Evolutionary conservation across 1,140 invertebrate species (phyloP), one percentile per base, ranked within the genome.

Genomic region (Macrosteles quadrilineatus): DNA sequence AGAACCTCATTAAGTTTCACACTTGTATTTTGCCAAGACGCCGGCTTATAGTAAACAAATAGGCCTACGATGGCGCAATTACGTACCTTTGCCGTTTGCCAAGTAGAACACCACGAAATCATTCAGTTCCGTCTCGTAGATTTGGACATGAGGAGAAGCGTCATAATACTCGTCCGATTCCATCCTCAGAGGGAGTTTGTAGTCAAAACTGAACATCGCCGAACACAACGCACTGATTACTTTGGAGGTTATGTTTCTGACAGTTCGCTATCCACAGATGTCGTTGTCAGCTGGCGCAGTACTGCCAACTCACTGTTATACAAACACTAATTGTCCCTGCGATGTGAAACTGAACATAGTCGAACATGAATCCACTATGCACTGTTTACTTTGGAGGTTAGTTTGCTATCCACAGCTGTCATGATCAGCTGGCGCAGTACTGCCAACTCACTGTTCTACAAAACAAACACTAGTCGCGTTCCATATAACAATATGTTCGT

Each of bases 101-200:
- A 79, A 75, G 70, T 83, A 84, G 72, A 81, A 79, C 4, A 82
- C 81, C n/a, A 82, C 76, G 57, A 80, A 84, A 68, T 83, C 79
- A 3, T 73, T 71, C 31, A 76, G 74, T 36, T 80, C 71, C 36
- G 75, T 80, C 72, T 82, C 79, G 36, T 77, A 79, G 27, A 84
- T 82, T 11, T 77, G 73, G 32, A 83, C 76, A n/a, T n/a, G n/a
- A 2, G 77, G 70, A 12, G 79, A 76, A 66, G 82, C 80, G 21
- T 83, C 80, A 11, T 66, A 66, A 23, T 59, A 21, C 6, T 43
- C 32, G n/a, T 66, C 63, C 17, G 63, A 45, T 12, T 2, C 9
- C 2, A 17, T 43, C 36, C 63, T 43, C 6, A 66, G 3, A 9
- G 63, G 63, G 23, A 66, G 19, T 14, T 66, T n/a, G 14, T 19